Conservation (phyloP, 2,113 vertebrate genomes). For the Pseudorectes ferrugineus region DNA sequence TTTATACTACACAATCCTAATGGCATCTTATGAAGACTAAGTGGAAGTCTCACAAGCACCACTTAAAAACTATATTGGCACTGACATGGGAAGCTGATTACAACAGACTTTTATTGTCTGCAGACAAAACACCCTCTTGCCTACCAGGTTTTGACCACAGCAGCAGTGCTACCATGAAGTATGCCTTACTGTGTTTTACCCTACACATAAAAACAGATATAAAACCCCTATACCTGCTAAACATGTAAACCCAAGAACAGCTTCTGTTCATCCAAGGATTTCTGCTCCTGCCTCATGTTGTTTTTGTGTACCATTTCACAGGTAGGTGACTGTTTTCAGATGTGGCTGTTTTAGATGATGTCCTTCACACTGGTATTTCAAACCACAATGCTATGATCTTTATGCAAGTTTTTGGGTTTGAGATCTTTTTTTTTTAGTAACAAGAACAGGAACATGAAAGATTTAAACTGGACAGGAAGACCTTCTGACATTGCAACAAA, state of each 20-base stretch:
- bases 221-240: not conserved
- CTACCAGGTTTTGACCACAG: not conserved
- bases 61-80: not conserved
- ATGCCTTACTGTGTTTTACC: not conserved
- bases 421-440: not conserved
- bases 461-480: not conserved
- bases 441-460: not conserved
- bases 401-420: not conserved
- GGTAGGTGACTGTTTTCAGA: not conserved
- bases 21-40: not conserved
- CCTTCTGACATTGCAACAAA: not conserved
- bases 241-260: not conserved
- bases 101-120: not conserved
- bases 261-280: not conserved
- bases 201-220: not conserved
- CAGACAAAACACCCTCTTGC: not conserved
- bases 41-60: not conserved
- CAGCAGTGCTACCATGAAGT: not conserved
- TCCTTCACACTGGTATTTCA: not conserved
- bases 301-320: not conserved
- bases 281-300: not conserved
- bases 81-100: not conserved
- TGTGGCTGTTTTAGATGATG: fast-evolving
- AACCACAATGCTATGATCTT: not conserved
- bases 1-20: constrained; percentile 3